Evolutionary conservation across 2,113 vertebrate genomes (phyloP).

Genomic region (Stigmatopora nigra): DNA sequence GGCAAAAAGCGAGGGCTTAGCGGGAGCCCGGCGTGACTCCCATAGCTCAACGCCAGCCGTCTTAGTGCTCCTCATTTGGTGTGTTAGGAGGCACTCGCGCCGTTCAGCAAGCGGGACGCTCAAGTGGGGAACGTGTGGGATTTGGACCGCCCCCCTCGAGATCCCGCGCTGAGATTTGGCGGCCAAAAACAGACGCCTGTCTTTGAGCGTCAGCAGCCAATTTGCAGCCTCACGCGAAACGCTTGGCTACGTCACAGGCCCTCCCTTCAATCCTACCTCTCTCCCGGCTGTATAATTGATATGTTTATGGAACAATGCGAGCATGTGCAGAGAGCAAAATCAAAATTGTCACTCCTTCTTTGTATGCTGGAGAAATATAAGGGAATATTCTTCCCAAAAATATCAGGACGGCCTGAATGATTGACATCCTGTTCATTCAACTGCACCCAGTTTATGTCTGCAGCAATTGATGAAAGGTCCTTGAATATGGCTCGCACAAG

Average conservation of each 20-base stretch:
- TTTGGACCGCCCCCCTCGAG: slow-evolving; percentile 40
- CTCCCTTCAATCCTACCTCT: too few species aligned
- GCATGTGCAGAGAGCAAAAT: too few species aligned
- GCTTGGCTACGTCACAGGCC: too few species aligned
- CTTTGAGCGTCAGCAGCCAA: slow-evolving; percentile 35
- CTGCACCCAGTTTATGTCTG: not conserved
- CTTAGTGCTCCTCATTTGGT: slow-evolving; percentile 64
- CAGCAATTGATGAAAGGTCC: too few species aligned
- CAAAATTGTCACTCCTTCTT: too few species aligned
- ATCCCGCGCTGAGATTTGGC: slow-evolving; percentile 32
- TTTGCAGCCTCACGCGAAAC: slow-evolving; percentile 27
- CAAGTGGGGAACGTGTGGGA: slow-evolving; percentile 51
- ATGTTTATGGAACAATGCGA: too few species aligned
- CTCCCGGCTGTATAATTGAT: too few species aligned
- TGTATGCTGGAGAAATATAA: too few species aligned
- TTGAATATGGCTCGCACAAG: too few species aligned
- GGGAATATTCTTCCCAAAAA: too few species aligned
- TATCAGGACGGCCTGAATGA: too few species aligned
- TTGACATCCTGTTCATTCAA: not conserved
- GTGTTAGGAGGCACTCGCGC: slow-evolving; percentile 44
- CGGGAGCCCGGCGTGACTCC: slow-evolving; percentile 38
- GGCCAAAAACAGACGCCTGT: slow-evolving; percentile 18
- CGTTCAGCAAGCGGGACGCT: slow-evolving; percentile 26
- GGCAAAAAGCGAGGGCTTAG: slow-evolving; percentile 26
- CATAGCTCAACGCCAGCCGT: slow-evolving; percentile 35